Conservation (phyloP, 2,797 vertebrate species). For the Streptopelia turtur region DNA sequence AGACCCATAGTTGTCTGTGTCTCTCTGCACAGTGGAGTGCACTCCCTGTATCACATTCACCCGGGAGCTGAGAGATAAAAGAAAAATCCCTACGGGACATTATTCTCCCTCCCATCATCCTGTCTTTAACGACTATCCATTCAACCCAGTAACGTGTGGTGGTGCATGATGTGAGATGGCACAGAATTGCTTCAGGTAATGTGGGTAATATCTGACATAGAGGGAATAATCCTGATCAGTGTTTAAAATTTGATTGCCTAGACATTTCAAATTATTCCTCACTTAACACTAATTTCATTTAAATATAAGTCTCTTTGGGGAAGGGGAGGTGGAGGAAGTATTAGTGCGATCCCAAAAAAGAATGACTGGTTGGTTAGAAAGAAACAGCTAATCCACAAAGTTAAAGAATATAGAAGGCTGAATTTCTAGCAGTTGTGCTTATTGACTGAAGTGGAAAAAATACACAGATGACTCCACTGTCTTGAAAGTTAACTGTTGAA, state of each 20-base stretch:
- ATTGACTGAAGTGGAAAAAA: neutral
- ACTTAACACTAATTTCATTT: constrained; percentile 38
- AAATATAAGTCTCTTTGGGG: neutral
- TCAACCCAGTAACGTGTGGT: neutral
- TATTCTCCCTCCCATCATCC: neutral
- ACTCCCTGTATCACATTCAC: neutral
- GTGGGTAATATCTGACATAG: neutral
- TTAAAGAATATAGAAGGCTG: neutral
- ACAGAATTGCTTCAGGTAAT: neutral
- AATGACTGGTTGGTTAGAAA: neutral
- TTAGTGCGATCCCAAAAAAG: neutral
- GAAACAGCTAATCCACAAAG: neutral
- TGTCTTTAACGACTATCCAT: neutral
- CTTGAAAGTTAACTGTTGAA: neutral
- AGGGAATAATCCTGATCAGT: neutral
- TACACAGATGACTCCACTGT: neutral
- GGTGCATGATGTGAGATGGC: neutral
- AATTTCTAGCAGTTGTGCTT: neutral
- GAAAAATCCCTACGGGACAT: neutral
- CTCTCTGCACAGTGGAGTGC: neutral
- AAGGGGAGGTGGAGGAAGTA: neutral
- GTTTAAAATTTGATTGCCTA: constrained; percentile 40
- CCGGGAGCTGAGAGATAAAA: neutral
- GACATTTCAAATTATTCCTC: constrained; percentile 34
- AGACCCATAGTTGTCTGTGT: neutral